Conservation (phyloP, 2,888 invertebrate species). For the Cybosia mesomella region DNA sequence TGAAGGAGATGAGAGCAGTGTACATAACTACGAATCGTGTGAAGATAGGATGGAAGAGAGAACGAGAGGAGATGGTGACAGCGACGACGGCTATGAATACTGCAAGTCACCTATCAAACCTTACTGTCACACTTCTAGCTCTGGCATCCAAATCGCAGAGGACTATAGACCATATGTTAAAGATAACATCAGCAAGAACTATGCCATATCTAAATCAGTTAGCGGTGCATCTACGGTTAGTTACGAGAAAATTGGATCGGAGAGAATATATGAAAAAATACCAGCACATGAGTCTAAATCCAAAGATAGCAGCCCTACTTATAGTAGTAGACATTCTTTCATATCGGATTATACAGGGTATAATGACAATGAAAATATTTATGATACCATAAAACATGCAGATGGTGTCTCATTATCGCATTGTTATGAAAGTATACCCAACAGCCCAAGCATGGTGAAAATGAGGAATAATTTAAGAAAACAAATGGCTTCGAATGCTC, state of each 20-base stretch:
- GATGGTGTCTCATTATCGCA: slow-evolving; percentile 84
- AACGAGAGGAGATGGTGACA: slow-evolving; percentile 80
- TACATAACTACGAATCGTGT: slow-evolving; percentile 86
- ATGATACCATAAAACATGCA: slow-evolving; percentile 88
- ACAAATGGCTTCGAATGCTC: slow-evolving; percentile 70
- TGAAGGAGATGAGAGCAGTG: slow-evolving; percentile 81
- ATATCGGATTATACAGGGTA: slow-evolving; percentile 77
- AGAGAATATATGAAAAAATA: slow-evolving; percentile 83
- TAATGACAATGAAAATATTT: slow-evolving; percentile 87
- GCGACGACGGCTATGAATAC: slow-evolving; percentile 84
- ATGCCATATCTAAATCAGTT: slow-evolving; percentile 77
- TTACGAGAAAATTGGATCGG: slow-evolving; percentile 82
- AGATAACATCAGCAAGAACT: slow-evolving; percentile 70
- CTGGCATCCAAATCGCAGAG: slow-evolving; percentile 85
- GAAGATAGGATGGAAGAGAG: slow-evolving; percentile 77
- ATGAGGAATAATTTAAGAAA: slow-evolving; percentile 74
- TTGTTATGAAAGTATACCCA: slow-evolving; percentile 88
- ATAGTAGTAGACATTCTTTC: slow-evolving; percentile 76
- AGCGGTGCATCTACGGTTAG: slow-evolving; percentile 81
- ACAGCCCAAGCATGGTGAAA: slow-evolving; percentile 83
- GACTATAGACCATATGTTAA: slow-evolving; percentile 76
- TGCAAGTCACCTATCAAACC: slow-evolving; percentile 82
- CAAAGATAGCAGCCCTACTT: slow-evolving; percentile 76
- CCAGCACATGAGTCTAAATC: slow-evolving; percentile 70
- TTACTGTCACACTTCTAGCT: slow-evolving; percentile 77